Evolutionary conservation across 2,888 invertebrate species (phyloP).

Genomic region (Platerodrilus igneus): DNA sequence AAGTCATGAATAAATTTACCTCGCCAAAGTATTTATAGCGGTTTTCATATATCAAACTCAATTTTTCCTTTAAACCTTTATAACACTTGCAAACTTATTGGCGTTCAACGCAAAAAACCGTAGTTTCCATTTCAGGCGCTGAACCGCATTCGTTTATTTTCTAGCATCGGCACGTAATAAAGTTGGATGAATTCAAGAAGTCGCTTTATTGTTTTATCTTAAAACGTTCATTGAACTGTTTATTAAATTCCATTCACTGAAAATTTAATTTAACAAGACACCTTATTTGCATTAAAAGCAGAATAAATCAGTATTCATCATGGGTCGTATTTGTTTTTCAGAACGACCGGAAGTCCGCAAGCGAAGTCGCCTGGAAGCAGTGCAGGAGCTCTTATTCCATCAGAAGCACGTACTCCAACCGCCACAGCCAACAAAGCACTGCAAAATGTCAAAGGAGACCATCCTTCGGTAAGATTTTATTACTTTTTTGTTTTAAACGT

Average conservation of each 20-base stretch:
- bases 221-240: slow-evolving; percentile 5
- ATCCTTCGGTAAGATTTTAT: slow-evolving; percentile 70
- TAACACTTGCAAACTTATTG: too few species aligned
- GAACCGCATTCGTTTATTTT: slow-evolving; percentile 7
- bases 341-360: slow-evolving; percentile 69
- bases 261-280: slow-evolving; percentile 10
- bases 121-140: too few species aligned
- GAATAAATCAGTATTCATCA: neutral
- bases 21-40: too few species aligned
- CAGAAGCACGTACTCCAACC: slow-evolving; percentile 55
- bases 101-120: too few species aligned
- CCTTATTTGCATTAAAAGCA: neutral
- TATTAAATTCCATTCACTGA: slow-evolving; percentile 12
- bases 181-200: slow-evolving; percentile 14
- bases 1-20: too few species aligned
- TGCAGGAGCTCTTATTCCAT: slow-evolving; percentile 50
- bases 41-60: too few species aligned
- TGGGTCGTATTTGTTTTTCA: slow-evolving; percentile 37
- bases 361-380: slow-evolving; percentile 73
- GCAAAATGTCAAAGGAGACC: slow-evolving; percentile 70
- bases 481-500: too few species aligned
- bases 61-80: too few species aligned
- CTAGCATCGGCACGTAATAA: slow-evolving; percentile 10
- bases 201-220: slow-evolving; percentile 7
- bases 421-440: slow-evolving; percentile 69